Conservation (phyloP, 2,888 invertebrate genomes). For the Stratiomys singularior region DNA sequence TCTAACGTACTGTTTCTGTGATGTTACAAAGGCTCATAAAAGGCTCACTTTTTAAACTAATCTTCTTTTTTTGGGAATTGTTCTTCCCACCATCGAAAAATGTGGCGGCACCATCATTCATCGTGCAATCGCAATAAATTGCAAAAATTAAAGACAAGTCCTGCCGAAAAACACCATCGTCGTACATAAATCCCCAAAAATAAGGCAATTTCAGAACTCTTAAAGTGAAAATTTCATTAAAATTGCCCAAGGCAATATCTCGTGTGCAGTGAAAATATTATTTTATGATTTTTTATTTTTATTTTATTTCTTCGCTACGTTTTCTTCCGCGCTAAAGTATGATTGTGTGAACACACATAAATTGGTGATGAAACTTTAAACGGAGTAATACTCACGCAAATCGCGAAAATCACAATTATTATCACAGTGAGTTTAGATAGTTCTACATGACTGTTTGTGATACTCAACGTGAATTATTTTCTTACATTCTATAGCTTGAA, state of each 20-base stretch:
- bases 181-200: neutral
- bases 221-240: slow-evolving; percentile 7
- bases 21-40: too few relatives aligned
- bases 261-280: neutral
- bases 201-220: neutral
- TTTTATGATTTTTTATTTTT: neutral
- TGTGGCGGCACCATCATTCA: too few relatives aligned
- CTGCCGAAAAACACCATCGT: neutral
- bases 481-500: too few relatives aligned
- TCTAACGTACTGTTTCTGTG: too few relatives aligned
- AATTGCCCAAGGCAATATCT: neutral
- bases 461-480: neutral
- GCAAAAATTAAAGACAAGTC: neutral
- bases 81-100: too few relatives aligned
- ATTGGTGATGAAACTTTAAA: too few relatives aligned
- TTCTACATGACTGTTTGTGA: neutral
- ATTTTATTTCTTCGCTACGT: too few relatives aligned
- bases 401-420: neutral
- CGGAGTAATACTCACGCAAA: too few relatives aligned
- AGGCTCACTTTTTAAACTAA: too few relatives aligned
- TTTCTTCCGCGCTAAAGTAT: too few relatives aligned
- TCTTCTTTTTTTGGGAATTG: too few relatives aligned
- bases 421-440: neutral
- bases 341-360: too few relatives aligned
- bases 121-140: neutral